A percentile compares a stretch with the other conserved stretches of the same genome.
Evolutionary conservation across 2,797 vertebrate species (phyloP).

Genomic region (Psittacula derbiana): DNA sequence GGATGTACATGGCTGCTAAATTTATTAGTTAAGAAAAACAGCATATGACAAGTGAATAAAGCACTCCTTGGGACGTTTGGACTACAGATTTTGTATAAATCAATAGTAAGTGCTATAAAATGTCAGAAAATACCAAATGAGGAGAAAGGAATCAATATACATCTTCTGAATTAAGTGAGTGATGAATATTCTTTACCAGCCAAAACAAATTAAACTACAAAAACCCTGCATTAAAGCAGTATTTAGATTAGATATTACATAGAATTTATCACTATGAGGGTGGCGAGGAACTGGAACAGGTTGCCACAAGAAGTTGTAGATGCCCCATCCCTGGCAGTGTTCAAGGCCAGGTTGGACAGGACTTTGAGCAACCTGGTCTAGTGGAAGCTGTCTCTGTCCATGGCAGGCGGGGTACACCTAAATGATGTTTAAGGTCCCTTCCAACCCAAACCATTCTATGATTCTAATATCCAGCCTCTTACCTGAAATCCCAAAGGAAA

Average conservation of each 20-base stretch:
- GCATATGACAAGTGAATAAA: conserved; percentile 91
- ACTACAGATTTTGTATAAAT: conserved; percentile 87
- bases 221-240: conserved; percentile 48
- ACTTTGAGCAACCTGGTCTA: neutral
- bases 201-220: conserved; percentile 84
- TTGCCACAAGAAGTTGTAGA: neutral
- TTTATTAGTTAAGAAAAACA: conserved; percentile 85
- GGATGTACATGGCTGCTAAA: conserved; percentile 67
- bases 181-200: conserved; percentile 88
- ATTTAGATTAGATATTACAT: neutral
- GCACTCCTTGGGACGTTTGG: conserved; percentile 82
- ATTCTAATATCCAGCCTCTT: conserved; percentile 22
- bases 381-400: neutral
- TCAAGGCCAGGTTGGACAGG: neutral
- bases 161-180: conserved; percentile 85
- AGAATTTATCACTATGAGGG: neutral
- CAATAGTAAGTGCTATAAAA: conserved; percentile 88
- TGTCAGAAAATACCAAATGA: conserved; percentile 94
- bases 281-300: neutral
- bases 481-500: conserved; percentile 31
- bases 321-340: neutral
- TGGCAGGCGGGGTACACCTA: neutral
- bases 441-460: neutral
- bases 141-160: conserved; percentile 86
- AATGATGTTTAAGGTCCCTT: neutral